Conservation (phyloP, 2,888 invertebrate species). For the Zeuzera pyrina region DNA sequence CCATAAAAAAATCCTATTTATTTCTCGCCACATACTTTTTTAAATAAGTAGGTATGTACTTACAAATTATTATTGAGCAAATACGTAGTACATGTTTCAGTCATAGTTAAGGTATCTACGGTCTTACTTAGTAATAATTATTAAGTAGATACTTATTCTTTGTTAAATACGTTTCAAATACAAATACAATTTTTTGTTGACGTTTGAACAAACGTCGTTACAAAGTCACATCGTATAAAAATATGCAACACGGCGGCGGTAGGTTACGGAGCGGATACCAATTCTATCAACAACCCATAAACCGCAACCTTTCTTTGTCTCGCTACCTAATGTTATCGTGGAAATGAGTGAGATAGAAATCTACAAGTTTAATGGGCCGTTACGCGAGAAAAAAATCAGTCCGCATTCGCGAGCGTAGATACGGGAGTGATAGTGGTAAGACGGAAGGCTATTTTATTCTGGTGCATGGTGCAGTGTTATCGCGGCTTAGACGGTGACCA, state of each 20-base stretch:
- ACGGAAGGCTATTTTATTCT: slow-evolving; percentile 47
- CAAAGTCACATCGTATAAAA: slow-evolving; percentile 57
- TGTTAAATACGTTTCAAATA: too few species aligned
- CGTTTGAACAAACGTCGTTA: slow-evolving; percentile 29
- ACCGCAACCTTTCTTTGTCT: slow-evolving; percentile 74
- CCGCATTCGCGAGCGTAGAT: slow-evolving; percentile 71
- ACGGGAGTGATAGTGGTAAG: slow-evolving; percentile 68
- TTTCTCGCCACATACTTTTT: too few species aligned
- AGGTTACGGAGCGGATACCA: slow-evolving; percentile 70
- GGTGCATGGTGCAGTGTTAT: slow-evolving; percentile 46
- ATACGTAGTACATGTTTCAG: too few species aligned
- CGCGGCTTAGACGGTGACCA: too few species aligned
- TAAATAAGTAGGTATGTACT: too few species aligned
- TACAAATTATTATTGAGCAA: too few species aligned
- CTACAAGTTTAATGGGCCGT: slow-evolving; percentile 73
- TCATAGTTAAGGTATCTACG: too few species aligned
- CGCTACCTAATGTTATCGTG: slow-evolving; percentile 54
- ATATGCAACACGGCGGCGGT: slow-evolving; percentile 68
- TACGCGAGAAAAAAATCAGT: slow-evolving; percentile 72
- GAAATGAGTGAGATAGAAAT: slow-evolving; percentile 67
- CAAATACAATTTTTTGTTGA: too few species aligned
- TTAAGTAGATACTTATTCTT: too few species aligned
- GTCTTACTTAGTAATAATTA: too few species aligned
- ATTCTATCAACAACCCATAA: slow-evolving; percentile 74
- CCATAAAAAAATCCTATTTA: too few species aligned